Percentiles rank a stretch among this genome's conserved stretches.
phyloP scores from a whole-genome alignment of 1,140 invertebrate genomes.

The Macrotrachela quadricornifera region DNA sequence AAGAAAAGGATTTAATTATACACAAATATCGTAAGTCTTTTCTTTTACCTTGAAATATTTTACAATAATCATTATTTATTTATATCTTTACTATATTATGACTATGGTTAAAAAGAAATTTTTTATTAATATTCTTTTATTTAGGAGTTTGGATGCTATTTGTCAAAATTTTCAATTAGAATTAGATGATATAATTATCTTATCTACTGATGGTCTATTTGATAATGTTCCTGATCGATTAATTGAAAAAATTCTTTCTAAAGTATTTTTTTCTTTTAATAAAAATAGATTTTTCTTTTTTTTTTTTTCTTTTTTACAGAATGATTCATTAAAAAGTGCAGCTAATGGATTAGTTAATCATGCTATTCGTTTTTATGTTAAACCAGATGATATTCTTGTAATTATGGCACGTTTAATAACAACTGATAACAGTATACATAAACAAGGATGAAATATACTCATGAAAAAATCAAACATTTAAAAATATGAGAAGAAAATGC shows the following conservation, averaged over 20 bases:
- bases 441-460: no score
- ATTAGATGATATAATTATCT: slow-evolving; percentile 77
- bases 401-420: slow-evolving; percentile 38
- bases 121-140: slow-evolving; percentile 43
- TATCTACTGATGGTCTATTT: slow-evolving; percentile 90
- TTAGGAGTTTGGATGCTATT: no score
- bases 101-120: slow-evolving; percentile 55
- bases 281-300: not conserved
- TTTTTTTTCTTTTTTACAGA: no score
- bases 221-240: slow-evolving; percentile 81
- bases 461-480: no score
- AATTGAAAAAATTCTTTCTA: slow-evolving; percentile 55
- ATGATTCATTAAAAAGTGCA: not conserved
- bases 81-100: slow-evolving; percentile 72
- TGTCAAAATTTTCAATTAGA: slow-evolving; percentile 48
- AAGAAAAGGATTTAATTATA: not conserved
- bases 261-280: slow-evolving; percentile 20
- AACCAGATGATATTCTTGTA: slow-evolving; percentile 91
- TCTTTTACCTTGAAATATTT: not conserved
- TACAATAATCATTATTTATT: slow-evolving; percentile 96
- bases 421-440: no score
- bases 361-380: slow-evolving; percentile 39
- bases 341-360: slow-evolving; percentile 1
- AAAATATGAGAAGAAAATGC: no score
- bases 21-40: not conserved